A percentile compares a stretch with the other conserved stretches of the same genome.
phyloP scores from a whole-genome alignment of 2,888 invertebrate species.

The Latrodectus elegans region DNA sequence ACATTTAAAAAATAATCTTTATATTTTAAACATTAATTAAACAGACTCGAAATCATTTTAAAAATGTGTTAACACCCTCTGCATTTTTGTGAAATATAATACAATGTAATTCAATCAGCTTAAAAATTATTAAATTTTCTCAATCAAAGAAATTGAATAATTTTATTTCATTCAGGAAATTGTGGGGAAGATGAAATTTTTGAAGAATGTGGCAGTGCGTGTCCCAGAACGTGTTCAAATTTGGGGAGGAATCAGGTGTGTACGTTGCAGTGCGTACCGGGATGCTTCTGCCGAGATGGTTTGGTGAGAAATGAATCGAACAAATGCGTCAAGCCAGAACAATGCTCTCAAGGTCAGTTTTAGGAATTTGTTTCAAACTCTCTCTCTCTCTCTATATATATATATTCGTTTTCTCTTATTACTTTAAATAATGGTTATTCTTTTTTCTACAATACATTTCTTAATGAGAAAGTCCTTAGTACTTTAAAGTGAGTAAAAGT shows the following conservation, averaged over 20 bases:
- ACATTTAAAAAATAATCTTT: too few relatives aligned
- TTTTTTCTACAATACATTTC: background rate
- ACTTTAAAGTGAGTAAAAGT: too few relatives aligned
- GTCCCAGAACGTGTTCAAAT: slow-evolving; percentile 22
- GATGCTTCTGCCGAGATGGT: background rate
- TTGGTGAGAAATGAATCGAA: background rate
- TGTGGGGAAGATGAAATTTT: slow-evolving; percentile 20
- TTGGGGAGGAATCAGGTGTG: background rate
- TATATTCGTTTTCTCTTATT: background rate
- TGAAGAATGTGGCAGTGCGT: slow-evolving; percentile 24
- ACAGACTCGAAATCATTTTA: too few relatives aligned
- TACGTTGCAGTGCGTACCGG: background rate
- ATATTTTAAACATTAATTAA: too few relatives aligned
- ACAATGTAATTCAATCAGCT: background rate
- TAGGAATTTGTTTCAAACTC: background rate
- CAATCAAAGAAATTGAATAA: background rate
- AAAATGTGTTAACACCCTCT: too few relatives aligned
- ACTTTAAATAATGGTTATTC: background rate
- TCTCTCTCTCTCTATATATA: too few relatives aligned
- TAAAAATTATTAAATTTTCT: background rate
- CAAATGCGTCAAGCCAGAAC: background rate
- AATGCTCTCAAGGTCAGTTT: background rate
- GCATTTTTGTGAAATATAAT: background rate
- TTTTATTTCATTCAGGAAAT: background rate
- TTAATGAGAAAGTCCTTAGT: background rate